Base-by-base conservation (phyloP, 1,140 invertebrate genomes). In the Probaryconus sp. region DNA sequence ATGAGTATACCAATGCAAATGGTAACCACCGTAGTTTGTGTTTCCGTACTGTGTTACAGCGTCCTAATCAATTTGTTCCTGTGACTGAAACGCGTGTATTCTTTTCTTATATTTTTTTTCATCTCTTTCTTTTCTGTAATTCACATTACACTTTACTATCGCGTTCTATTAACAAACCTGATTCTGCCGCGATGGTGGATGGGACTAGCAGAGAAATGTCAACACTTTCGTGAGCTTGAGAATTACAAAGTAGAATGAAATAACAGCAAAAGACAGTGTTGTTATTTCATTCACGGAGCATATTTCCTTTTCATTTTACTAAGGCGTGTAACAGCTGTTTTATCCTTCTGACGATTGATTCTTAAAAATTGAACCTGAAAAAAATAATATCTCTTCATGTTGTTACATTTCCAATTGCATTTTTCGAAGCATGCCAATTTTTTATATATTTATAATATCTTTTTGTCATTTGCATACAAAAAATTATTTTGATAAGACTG, bases 1-100 rank as follows among this genome's bases (percentile, higher is more conserved):
- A 77, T 80, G 78, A 81, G 78, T 84, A 80, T 84, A 82, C 84
- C 85, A 63, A 84, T 87, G 79, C 79, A 86, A 85, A 87, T 88
- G 85, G 85, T 88, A 85, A 87, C 86, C 78, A 88, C 85, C 81
- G 83, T 85, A 76, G 81, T 88, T 79, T 88, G 86, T 86, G 82
- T 88, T 79, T 87, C 85, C 77, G 84, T 87, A 81, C 79, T 87
- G 79, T 87, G 83, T 87, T 88, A 86, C 78, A 85, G 85, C 83
- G 81, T 88, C 79, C 79, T 88, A 82, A 87, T 81, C 68, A 86
- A 86, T 83, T 79, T 88, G 47, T 82, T 88, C 76, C 77, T 86
- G 69, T 88, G 82, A 88, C 63, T 77, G 37, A 77, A 53, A 63
- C 42, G 31, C 38, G 13, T 43, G 51, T 28, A 50, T 6, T 24